phyloP scores from a whole-genome alignment of 92 coral and sea anemone species.

The Zoanthus sansibaricus region DNA sequence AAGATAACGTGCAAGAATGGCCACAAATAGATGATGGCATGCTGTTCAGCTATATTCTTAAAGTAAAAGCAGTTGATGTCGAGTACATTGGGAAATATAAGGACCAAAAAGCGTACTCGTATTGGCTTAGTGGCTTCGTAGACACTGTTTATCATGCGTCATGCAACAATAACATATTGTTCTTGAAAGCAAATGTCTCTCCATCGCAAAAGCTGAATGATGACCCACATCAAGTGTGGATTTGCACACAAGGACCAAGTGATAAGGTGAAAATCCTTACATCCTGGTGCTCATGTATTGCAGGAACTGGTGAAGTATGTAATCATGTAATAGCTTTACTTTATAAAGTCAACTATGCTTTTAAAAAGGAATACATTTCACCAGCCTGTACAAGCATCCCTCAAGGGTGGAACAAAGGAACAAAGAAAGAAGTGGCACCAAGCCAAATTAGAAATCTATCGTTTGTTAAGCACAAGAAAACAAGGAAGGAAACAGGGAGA shows the following conservation, averaged over 20 bases:
- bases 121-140: constrained; percentile 61
- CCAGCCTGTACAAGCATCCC: constrained; percentile 47
- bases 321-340: constrained; percentile 40
- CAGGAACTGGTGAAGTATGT: constrained; percentile 46
- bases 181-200: constrained; percentile 47
- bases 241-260: constrained; percentile 9
- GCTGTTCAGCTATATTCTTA: constrained; percentile 37
- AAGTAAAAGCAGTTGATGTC: constrained; percentile 38
- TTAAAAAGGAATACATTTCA: constrained; percentile 15
- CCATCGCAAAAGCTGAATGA: constrained; percentile 44
- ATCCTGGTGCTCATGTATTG: constrained; percentile 45
- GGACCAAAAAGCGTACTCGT: constrained; percentile 56
- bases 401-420: constrained; percentile 47
- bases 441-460: not conserved
- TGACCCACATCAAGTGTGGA: constrained; percentile 44
- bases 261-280: not conserved
- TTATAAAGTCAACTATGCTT: constrained; percentile 18
- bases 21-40: constrained; percentile 56
- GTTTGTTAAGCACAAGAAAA: constrained; percentile 23
- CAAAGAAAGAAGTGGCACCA: constrained; percentile 27
- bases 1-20: constrained; percentile 51
- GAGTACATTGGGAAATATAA: constrained; percentile 33
- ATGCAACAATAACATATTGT: constrained; percentile 18
- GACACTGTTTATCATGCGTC: constrained; percentile 47
- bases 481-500: constrained; percentile 25